Percentiles rank a stretch among this genome's conserved stretches.
These are phyloP conservation scores for Zootermopsis nevadensis DNA, from an alignment of 2,888 invertebrate genomes.

Conservation along the genomic window DNA sequence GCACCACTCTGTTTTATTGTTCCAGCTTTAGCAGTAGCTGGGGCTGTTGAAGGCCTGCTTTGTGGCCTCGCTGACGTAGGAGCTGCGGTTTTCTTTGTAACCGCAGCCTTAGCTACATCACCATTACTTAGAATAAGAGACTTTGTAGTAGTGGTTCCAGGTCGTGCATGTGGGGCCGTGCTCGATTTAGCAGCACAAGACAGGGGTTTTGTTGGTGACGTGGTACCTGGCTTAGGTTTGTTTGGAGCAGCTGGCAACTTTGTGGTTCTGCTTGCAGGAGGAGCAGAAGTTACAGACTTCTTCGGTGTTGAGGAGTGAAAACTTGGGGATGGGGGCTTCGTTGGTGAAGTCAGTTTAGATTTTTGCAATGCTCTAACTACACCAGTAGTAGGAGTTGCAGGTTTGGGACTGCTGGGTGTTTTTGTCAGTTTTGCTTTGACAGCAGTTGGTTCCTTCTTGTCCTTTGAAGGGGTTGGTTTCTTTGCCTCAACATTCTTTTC, in stretches of 20 bases:
- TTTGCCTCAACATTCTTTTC: slow-evolving; percentile 56
- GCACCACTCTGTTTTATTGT: not conserved
- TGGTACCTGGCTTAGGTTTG: slow-evolving; percentile 54
- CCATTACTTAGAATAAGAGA: slow-evolving; percentile 42
- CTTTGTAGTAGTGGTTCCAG: slow-evolving; percentile 52
- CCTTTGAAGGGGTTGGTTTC: slow-evolving; percentile 55
- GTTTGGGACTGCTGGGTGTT: slow-evolving; percentile 54
- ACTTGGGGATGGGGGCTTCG: slow-evolving; percentile 38
- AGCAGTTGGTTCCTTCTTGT: slow-evolving; percentile 51
- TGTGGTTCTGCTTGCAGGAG: slow-evolving; percentile 53
- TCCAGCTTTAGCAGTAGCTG: slow-evolving; percentile 32
- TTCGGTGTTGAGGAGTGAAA: slow-evolving; percentile 36
- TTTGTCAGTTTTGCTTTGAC: slow-evolving; percentile 53
- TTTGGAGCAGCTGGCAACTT: slow-evolving; percentile 48
- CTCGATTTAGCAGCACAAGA: not conserved
- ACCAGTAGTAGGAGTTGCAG: slow-evolving; percentile 52
- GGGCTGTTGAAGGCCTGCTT: slow-evolving; percentile 40
- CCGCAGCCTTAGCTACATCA: slow-evolving; percentile 15
- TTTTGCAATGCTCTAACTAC: slow-evolving; percentile 51
- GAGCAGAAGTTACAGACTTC: slow-evolving; percentile 44
- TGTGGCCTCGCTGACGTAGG: slow-evolving; percentile 15
- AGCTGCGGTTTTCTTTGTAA: slow-evolving; percentile 28
- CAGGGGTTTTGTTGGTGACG: slow-evolving; percentile 50
- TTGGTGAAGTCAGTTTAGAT: slow-evolving; percentile 53
- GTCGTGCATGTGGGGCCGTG: not conserved